Evolutionary conservation across 2,888 invertebrate species (phyloP).

Genomic region (Microchrysa polita): DNA sequence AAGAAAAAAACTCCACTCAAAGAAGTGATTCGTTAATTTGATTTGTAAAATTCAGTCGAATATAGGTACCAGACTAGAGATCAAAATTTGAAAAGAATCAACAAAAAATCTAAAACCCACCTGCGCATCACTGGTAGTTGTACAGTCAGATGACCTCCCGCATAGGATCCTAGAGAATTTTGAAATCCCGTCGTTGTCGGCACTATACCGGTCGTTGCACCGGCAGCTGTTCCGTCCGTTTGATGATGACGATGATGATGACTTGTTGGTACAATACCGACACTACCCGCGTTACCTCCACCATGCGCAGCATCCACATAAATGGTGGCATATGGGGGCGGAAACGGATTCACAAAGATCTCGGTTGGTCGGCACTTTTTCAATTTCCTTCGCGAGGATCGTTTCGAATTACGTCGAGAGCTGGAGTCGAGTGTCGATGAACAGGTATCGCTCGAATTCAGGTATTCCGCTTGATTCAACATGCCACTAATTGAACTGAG

Average conservation of each 20-base stretch:
- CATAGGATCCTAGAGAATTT: constrained; percentile 30
- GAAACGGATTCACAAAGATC: constrained; percentile 53
- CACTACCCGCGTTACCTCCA: constrained; percentile 44
- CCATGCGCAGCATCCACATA: constrained; percentile 58
- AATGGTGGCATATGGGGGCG: constrained; percentile 61
- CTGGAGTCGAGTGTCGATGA: constrained; percentile 57
- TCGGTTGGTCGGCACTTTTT: constrained; percentile 52
- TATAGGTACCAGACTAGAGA: too few relatives aligned
- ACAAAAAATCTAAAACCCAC: constrained; percentile 19
- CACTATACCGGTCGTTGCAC: background rate
- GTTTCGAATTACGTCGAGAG: constrained; percentile 55
- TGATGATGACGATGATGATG: constrained; percentile 39
- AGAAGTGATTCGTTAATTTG: too few relatives aligned
- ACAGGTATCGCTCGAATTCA: constrained; percentile 51
- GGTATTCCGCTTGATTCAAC: constrained; percentile 40
- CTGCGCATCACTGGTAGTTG: constrained; percentile 45
- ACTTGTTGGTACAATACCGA: constrained; percentile 27
- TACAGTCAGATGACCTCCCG: constrained; percentile 42
- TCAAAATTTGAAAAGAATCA: too few relatives aligned
- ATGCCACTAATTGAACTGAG: constrained; percentile 35
- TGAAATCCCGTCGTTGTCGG: constrained; percentile 21
- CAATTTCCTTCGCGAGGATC: constrained; percentile 54
- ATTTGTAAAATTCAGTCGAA: too few relatives aligned
- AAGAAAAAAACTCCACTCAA: too few relatives aligned
- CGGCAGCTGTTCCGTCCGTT: constrained; percentile 21